Percentiles rank a stretch among this genome's conserved stretches.
Evolutionary conservation across 2,113 vertebrate species (phyloP).

Genomic region (Amblyornis subalaris): DNA sequence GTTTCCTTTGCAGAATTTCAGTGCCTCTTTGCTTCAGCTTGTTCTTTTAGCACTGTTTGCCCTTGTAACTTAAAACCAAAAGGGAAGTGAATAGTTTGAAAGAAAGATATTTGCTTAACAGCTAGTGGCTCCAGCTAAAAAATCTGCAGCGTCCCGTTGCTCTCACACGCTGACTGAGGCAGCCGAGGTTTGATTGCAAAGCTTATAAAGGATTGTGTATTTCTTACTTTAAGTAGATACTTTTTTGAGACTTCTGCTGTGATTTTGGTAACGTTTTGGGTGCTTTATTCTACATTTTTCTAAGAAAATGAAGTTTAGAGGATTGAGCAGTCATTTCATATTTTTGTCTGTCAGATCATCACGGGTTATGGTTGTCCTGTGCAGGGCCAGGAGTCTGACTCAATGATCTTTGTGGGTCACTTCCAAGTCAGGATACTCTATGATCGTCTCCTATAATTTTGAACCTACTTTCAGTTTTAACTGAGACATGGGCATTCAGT

Average conservation of each 20-base stretch:
- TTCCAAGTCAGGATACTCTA: background rate
- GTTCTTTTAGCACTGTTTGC: background rate
- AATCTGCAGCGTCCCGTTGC: background rate
- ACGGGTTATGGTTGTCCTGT: background rate
- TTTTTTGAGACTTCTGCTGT: background rate
- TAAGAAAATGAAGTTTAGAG: background rate
- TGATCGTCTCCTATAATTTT: background rate
- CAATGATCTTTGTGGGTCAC: background rate
- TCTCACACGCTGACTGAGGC: background rate
- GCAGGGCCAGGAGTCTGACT: background rate
- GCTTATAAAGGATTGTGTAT: background rate
- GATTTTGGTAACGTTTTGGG: background rate
- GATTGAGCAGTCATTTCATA: background rate
- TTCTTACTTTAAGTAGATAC: background rate
- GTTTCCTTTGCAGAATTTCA: background rate
- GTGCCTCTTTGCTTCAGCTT: background rate
- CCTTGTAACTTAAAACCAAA: background rate
- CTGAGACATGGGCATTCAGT: background rate
- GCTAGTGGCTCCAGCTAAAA: background rate
- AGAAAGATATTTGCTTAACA: conserved; percentile 25
- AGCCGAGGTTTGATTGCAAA: background rate
- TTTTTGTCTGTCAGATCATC: background rate
- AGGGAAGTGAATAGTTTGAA: background rate
- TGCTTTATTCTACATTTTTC: background rate
- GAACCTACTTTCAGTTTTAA: background rate